Evolutionary conservation across 2,797 vertebrate species (phyloP), one percentile per base, ranked within the genome.

Genomic region (Coccyzus lansbergi): DNA sequence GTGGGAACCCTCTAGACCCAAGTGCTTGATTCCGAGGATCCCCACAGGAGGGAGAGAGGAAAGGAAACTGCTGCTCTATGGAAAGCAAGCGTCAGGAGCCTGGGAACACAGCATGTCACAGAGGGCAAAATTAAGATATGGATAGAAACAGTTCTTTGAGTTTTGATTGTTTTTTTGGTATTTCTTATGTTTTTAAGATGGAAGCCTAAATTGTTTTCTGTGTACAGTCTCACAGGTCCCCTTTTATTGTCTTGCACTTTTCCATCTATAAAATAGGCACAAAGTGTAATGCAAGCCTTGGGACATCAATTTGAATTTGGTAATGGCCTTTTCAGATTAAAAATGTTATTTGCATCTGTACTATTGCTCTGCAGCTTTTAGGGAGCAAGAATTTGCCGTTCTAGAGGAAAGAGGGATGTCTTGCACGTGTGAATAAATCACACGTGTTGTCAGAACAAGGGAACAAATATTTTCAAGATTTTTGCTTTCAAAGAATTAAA

Each of bases 11-110:
- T 83, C 28, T 42, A 40, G 70, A 29, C 20, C 60, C 53, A 46
- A 55, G 48, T 3, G 33, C 16, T n/a, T 62, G 17, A 77, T 87
- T 93, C 93, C 81, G 88, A 94, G 92, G 86, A 89, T 60, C 62
- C 86, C 87, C 84, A 59, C 6, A 85, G 92, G 89, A 95, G 51
- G 13, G 51, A 55, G 33, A 31, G 51, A 67, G 87, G 68, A 21
- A 71, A 62, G 82, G 92, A 91, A 81, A 55, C 25, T 0, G 2
- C 44, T 38, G 1, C 44, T 28, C 74, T 36, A 12, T 7, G 19
- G 93, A 91, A 62, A 46, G 9, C 28, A 34, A 80, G 60, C 36
- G 15, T 11, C 58, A 12, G 55, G 88, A 72, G 75, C 88, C 90
- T 90, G 83, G 78, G 86, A 94, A 84, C 59, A 0, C 29, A 22